Conservation (phyloP, 2,888 invertebrate species). For the Mythimna albipuncta region DNA sequence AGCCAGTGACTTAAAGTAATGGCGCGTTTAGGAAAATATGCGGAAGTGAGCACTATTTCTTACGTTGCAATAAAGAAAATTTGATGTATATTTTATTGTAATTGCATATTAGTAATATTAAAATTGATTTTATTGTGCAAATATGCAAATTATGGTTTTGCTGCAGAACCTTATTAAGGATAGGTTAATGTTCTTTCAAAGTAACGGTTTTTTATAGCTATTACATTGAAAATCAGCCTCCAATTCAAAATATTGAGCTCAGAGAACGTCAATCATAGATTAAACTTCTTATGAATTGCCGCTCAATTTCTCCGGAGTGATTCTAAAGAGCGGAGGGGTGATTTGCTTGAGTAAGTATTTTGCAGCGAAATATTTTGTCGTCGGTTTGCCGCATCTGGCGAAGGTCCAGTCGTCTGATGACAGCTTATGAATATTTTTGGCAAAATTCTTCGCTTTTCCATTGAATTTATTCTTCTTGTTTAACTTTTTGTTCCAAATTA, state of each 20-base stretch:
- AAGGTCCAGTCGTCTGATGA: constrained; percentile 89
- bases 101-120: constrained; percentile 58
- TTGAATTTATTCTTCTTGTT: constrained; percentile 80
- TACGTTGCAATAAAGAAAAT: constrained; percentile 63
- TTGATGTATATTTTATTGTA: constrained; percentile 61
- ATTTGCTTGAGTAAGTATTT: constrained; percentile 88
- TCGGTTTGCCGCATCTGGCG: constrained; percentile 88
- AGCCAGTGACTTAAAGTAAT: constrained; percentile 86
- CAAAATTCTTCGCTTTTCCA: constrained; percentile 84
- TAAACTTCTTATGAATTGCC: constrained; percentile 77
- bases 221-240: background rate
- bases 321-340: constrained; percentile 86
- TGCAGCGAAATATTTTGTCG: constrained; percentile 88
- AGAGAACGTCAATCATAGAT: constrained; percentile 68
- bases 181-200: background rate
- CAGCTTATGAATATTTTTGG: constrained; percentile 91
- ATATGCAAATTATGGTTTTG: constrained; percentile 30
- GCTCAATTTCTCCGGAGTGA: constrained; percentile 85
- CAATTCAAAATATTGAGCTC: constrained; percentile 31
- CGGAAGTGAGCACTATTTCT: constrained; percentile 84
- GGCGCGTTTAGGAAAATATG: constrained; percentile 85
- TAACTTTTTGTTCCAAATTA: constrained; percentile 80
- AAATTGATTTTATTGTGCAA: constrained; percentile 35
- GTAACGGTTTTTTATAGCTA: background rate
- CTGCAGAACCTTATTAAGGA: too few species aligned